phyloP scores from a whole-genome alignment of 2,113 vertebrate genomes.

The Sardina pilchardus region DNA sequence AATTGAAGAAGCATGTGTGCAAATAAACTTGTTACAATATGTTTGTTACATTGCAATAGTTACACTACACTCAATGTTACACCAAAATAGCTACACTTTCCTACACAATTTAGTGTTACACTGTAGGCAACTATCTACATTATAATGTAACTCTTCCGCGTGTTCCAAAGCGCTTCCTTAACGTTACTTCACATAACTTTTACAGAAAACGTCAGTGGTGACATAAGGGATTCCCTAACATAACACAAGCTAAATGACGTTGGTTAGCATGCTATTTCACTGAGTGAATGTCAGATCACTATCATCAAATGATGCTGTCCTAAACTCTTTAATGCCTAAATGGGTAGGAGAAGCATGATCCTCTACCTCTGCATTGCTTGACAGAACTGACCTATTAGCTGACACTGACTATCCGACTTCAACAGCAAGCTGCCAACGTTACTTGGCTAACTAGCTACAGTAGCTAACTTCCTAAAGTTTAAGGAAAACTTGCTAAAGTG shows the following conservation, averaged over 20 bases:
- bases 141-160: background rate
- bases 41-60: no score
- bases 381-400: conserved; percentile 3
- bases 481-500: background rate
- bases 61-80: no score
- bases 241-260: background rate
- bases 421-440: background rate
- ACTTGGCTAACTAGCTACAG: background rate
- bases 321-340: background rate
- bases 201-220: background rate
- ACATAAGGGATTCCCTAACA: background rate
- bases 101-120: no score
- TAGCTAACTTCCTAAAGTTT: background rate
- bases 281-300: background rate
- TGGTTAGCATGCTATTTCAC: background rate
- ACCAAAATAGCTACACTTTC: no score
- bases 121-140: no score
- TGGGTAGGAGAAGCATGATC: background rate
- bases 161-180: background rate
- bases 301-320: background rate
- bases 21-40: background rate
- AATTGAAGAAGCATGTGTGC: background rate
- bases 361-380: background rate
- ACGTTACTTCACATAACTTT: background rate
- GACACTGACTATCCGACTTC: background rate